Evolutionary conservation across 2,888 invertebrate genomes (phyloP).

Genomic region (Melieria picta): DNA sequence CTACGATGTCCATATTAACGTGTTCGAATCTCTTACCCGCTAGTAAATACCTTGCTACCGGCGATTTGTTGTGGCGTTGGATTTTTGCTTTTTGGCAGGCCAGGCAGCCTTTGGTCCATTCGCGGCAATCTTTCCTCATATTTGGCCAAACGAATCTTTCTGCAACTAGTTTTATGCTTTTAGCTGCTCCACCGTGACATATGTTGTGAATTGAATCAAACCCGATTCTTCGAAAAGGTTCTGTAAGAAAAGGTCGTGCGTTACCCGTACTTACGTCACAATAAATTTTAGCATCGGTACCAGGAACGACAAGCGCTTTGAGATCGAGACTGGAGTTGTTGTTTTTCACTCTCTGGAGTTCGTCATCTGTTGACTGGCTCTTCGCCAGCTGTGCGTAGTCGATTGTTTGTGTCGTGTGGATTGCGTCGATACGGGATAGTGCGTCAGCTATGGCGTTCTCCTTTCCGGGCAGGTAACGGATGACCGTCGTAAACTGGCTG

Average conservation of each 20-base stretch:
- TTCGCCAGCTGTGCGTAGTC: slow-evolving; percentile 8
- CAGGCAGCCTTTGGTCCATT: slow-evolving; percentile 21
- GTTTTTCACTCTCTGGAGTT: neutral
- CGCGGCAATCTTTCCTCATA: slow-evolving; percentile 19
- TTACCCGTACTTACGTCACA: slow-evolving; percentile 21
- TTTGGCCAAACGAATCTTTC: slow-evolving; percentile 14
- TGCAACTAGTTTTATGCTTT: slow-evolving; percentile 3
- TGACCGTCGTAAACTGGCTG: slow-evolving; percentile 30
- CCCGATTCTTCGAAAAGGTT: slow-evolving; percentile 21
- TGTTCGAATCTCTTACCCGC: slow-evolving; percentile 2
- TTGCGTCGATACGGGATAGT: slow-evolving; percentile 22
- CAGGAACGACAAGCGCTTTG: slow-evolving; percentile 25
- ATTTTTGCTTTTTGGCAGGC: slow-evolving; percentile 30
- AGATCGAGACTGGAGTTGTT: slow-evolving; percentile 9
- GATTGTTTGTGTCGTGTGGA: slow-evolving; percentile 11
- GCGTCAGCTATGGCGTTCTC: slow-evolving; percentile 31
- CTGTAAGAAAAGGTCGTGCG: slow-evolving; percentile 21
- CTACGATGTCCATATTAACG: slow-evolving; percentile 2
- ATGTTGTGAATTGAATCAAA: slow-evolving; percentile 27
- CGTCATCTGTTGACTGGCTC: slow-evolving; percentile 5
- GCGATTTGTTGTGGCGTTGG: slow-evolving; percentile 14
- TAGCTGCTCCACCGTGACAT: slow-evolving; percentile 10
- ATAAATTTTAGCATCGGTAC: neutral
- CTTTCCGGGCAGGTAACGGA: slow-evolving; percentile 30
- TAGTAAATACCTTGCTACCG: slow-evolving; percentile 52